These are phyloP conservation scores for Chionis minor DNA, from an alignment of 2,113 vertebrate genomes.

Conservation along the genomic window DNA sequence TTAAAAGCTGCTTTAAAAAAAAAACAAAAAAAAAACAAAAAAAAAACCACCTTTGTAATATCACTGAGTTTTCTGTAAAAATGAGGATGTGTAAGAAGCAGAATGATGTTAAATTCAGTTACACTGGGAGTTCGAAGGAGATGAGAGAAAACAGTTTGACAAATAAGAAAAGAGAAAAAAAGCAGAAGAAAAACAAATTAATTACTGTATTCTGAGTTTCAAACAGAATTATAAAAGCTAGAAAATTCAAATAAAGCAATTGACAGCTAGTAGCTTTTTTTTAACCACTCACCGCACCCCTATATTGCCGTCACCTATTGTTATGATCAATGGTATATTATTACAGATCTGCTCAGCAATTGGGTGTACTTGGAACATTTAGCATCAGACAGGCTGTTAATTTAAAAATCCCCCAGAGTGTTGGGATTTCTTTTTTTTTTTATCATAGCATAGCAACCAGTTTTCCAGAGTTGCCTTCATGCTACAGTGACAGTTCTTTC, in stretches of 20 bases:
- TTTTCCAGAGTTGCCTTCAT: background rate
- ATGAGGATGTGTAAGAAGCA: background rate
- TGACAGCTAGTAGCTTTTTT: background rate
- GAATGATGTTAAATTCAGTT: background rate
- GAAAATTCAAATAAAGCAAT: background rate
- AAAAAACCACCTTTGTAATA: background rate
- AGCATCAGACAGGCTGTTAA: conserved; percentile 16
- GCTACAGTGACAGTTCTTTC: background rate
- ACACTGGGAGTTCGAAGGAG: background rate
- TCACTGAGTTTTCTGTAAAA: background rate
- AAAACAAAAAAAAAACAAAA: too few relatives aligned
- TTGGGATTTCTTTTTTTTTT: background rate
- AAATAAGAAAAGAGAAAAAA: background rate
- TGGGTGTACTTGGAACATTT: background rate
- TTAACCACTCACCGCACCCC: background rate
- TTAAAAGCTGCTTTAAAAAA: background rate
- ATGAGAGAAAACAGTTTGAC: background rate
- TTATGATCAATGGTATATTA: conserved; percentile 11
- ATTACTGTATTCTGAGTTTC: background rate
- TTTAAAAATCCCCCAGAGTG: background rate
- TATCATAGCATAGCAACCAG: background rate
- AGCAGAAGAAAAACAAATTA: background rate
- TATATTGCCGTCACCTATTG: background rate
- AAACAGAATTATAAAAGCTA: background rate
- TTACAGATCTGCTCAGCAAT: background rate